These are phyloP conservation scores for Rotaria magnacalcarata DNA, from an alignment of 2,888 invertebrate species.

Conservation along the genomic window DNA sequence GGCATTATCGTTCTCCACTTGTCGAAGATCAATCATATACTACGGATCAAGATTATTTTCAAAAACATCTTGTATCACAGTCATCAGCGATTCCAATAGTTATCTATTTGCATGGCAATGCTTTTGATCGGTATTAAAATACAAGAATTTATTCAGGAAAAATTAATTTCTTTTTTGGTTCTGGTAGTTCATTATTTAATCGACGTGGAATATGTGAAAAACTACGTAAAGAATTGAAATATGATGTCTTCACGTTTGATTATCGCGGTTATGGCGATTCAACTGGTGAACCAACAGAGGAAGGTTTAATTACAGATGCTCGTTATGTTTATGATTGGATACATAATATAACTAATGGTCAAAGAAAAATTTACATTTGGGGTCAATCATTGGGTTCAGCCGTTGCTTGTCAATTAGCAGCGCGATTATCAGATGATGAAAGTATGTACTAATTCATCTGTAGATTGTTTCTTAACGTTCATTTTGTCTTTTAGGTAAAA, in stretches of 20 bases:
- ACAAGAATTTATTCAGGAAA: too few relatives aligned
- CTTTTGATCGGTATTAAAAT: slow-evolving; percentile 35
- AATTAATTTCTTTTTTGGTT: too few relatives aligned
- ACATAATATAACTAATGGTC: slow-evolving; percentile 19
- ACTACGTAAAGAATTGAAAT: slow-evolving; percentile 35
- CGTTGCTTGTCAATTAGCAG: slow-evolving; percentile 14
- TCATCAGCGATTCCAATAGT: slow-evolving; percentile 25
- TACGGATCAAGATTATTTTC: slow-evolving; percentile 40
- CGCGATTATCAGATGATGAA: slow-evolving; percentile 10
- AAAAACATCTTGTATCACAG: slow-evolving; percentile 34
- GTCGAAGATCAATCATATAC: slow-evolving; percentile 33
- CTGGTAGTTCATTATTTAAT: slow-evolving; percentile 1
- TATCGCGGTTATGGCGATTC: slow-evolving; percentile 46
- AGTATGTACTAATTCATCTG: neutral
- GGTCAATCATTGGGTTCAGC: slow-evolving; percentile 44
- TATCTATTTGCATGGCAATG: slow-evolving; percentile 45
- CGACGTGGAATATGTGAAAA: slow-evolving; percentile 37
- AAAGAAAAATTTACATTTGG: slow-evolving; percentile 34
- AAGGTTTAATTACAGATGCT: slow-evolving; percentile 41
- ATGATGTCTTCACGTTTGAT: slow-evolving; percentile 43
- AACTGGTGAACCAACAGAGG: slow-evolving; percentile 42
- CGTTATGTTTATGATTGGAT: slow-evolving; percentile 39
- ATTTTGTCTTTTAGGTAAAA: slow-evolving; percentile 38
- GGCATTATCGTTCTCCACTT: slow-evolving; percentile 41
- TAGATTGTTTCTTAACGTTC: neutral